Base-by-base conservation (phyloP, 2,797 vertebrate genomes). In the Mycteria americana region DNA sequence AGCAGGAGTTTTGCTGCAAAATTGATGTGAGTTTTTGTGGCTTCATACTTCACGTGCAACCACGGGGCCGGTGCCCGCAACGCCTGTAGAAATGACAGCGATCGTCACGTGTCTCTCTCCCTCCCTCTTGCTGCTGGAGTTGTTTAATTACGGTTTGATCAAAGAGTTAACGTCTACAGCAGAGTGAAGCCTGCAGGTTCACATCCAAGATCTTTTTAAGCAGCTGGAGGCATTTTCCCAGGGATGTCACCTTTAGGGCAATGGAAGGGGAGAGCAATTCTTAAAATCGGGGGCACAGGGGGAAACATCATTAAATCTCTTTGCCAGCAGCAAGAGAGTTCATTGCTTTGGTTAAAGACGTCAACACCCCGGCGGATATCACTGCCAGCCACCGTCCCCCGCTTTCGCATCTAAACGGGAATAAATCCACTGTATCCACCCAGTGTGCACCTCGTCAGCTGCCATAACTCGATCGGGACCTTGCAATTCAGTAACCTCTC, bases 51-150 rank as follows among this genome's bases (percentile, higher is more conserved):
- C 3, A 5, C 0, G 23, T 16, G 56, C 33, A 28, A 4, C 24
- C 43, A 12, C 0, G 2, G 37, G 35, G 16, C 6, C 2, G 5
- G 35, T 12, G 22, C 3, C 50, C 0, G 2, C 25, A 15, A 1
- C 0, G 2, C 46, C 59, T 7, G 17, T 14, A 4, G 21, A 28
- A 35, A 18, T 1, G 21, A 12, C n/a, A 7, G 18, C n/a, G 9
- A 1, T 8, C 1, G 0, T 6, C 12, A 7, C 4, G 2, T 2
- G 9, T 18, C 4, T 13, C 3, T 5, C 24, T n/a, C 25, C 31
- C 9, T 54, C 31, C 25, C 37, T 27, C 27, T 30, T 21, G 27
- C 39, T 33, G 43, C 56, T 23, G 19, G 31, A 50, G 28, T 25
- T 48, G 10, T 30, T 64, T 41, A 21, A 35, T 16, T 35, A 11